Base-by-base conservation (phyloP, 2,797 vertebrate genomes). In the Hypotaenidia philippensis region DNA sequence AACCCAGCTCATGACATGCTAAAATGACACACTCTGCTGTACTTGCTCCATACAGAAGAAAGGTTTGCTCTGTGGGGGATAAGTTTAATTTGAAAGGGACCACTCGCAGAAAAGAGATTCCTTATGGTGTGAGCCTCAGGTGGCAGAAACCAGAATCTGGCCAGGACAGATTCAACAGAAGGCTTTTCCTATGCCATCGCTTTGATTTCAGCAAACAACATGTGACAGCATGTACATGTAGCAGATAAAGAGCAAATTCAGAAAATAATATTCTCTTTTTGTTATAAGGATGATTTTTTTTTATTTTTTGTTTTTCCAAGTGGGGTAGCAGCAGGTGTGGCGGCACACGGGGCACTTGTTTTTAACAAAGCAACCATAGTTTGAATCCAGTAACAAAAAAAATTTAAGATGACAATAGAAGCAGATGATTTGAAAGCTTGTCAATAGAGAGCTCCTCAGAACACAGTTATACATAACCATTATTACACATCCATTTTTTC, bases 121-220 rank as follows among this genome's bases (percentile, higher is more conserved):
- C 57, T 72, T 83, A 27, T 88, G 76, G 13, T 4, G 1, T 80
- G 56, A 93, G 65, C 55, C 55, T 96, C 83, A 55, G 20, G 59
- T 93, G 59, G 53, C 68, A 84, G 64, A 90, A 89, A 57, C 32
- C n/a, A 0, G 49, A 84, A 72, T 87, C 81, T 75, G 31, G 11
- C 70, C 47, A 50, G 82, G 63, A 45, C n/a, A 44, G 59, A 71
- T 89, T 86, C 77, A 76, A 26, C 64, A 89, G 72, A 91, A 82
- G 53, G 47, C 47, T 92, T 91, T 93, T 88, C 40, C 61, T 75
- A 2, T 72, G 45, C 38, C 65, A 1, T 65, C 65, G 25, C 38
- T 94, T 93, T 93, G 41, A 86, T 76, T 95, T 89, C 74, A 71
- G 60, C 40, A 80, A 80, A 64, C 25, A 56, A 31, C n/a, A 53